These are phyloP conservation scores for Eupithecia exiguata DNA, from an alignment of 2,888 invertebrate genomes.

Conservation along the genomic window DNA sequence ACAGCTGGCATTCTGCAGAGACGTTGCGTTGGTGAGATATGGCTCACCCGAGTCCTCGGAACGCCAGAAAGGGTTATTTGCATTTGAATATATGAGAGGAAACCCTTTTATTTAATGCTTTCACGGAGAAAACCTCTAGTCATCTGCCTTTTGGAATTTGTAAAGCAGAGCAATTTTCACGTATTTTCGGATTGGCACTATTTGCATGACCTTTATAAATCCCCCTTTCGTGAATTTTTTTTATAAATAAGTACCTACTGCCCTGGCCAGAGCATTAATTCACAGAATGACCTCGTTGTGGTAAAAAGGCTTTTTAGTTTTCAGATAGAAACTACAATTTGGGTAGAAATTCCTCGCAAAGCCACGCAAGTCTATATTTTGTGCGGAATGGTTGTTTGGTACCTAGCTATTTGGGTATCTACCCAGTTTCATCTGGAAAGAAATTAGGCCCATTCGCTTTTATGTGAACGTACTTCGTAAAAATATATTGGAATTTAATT, in stretches of 20 bases:
- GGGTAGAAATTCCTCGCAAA: not conserved
- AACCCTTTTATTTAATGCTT: not conserved
- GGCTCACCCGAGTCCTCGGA: not conserved
- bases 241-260: not conserved
- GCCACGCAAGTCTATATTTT: not conserved
- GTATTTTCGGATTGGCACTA: not conserved
- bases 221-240: not conserved
- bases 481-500: not conserved
- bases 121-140: not conserved
- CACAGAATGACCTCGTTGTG: not conserved
- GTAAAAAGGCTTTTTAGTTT: not conserved
- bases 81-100: conserved; percentile 10
- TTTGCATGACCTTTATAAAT: not conserved
- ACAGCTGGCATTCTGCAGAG: conserved; percentile 4
- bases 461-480: not conserved
- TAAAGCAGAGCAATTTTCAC: not conserved
- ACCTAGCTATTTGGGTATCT: not conserved
- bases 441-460: not conserved
- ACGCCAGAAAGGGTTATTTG: conserved; percentile 1
- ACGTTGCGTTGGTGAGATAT: conserved; percentile 1
- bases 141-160: not conserved
- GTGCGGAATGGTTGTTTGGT: too few species aligned
- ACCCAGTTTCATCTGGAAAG: not conserved
- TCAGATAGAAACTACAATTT: not conserved
- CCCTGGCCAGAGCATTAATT: not conserved